A percentile compares a stretch with the other conserved stretches of the same genome.
These are phyloP conservation scores for Cinara cedri DNA, from an alignment of 2,888 invertebrate species.

Conservation along the genomic window DNA sequence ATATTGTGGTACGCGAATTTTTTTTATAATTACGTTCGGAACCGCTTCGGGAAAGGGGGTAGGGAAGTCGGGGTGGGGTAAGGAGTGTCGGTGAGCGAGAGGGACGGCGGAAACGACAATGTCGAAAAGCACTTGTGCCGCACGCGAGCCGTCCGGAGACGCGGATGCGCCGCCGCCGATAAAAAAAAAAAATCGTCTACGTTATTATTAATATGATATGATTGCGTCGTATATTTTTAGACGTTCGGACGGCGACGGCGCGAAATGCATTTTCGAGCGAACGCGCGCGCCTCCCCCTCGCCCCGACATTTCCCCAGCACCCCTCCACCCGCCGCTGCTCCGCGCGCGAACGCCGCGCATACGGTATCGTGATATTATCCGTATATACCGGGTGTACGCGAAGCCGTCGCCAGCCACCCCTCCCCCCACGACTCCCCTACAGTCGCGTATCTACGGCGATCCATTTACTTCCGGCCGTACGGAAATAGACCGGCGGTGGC, in stretches of 20 bases:
- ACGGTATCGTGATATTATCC: too few relatives aligned
- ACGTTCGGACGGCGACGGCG: slow-evolving; percentile 26
- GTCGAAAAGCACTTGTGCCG: too few relatives aligned
- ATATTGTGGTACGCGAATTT: too few relatives aligned
- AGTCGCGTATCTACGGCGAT: too few relatives aligned
- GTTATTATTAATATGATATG: neutral
- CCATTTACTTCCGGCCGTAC: slow-evolving; percentile 53
- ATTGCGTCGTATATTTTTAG: slow-evolving; percentile 41
- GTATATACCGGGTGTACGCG: neutral
- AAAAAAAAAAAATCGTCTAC: slow-evolving; percentile 26
- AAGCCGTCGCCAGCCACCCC: neutral
- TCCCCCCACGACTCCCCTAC: too few relatives aligned
- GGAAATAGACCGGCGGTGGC: slow-evolving; percentile 50
- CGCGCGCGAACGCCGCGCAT: too few relatives aligned
- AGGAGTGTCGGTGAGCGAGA: too few relatives aligned
- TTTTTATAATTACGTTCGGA: too few relatives aligned
- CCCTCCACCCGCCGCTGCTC: neutral
- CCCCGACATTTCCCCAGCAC: neutral
- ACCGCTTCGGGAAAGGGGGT: too few relatives aligned
- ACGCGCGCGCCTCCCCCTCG: neutral
- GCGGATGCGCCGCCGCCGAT: slow-evolving; percentile 5
- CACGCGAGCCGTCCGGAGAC: slow-evolving; percentile 31
- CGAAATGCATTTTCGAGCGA: slow-evolving; percentile 48
- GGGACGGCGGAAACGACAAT: too few relatives aligned
- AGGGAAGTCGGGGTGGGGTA: too few relatives aligned